Conservation (phyloP, 2,113 vertebrate species). For the Plectropomus leopardus region DNA sequence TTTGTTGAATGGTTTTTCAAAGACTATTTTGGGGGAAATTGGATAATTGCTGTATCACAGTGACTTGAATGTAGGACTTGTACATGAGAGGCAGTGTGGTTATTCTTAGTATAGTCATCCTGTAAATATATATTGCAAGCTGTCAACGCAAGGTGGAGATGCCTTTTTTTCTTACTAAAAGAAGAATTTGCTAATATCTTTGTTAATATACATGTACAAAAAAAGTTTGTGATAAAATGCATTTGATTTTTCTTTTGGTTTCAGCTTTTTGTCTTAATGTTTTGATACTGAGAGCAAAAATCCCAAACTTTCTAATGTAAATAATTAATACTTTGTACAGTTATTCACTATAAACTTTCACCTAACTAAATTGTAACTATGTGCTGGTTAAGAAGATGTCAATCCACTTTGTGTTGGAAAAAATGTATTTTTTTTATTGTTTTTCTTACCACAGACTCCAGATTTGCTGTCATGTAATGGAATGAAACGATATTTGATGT, state of each 20-base stretch:
- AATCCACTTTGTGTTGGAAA: neutral
- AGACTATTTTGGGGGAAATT: neutral
- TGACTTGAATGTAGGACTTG: neutral
- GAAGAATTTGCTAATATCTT: slow-evolving; percentile 26
- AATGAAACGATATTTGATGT: slow-evolving; percentile 31
- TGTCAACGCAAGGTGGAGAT: slow-evolving; percentile 44
- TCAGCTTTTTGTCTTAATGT: slow-evolving; percentile 8
- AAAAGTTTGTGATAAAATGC: slow-evolving; percentile 32
- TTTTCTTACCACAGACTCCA: slow-evolving; percentile 11
- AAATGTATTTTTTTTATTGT: slow-evolving; percentile 13
- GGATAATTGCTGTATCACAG: neutral
- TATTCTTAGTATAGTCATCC: neutral
- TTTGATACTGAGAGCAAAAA: slow-evolving; percentile 41
- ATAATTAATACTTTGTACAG: neutral
- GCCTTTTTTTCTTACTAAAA: slow-evolving; percentile 63
- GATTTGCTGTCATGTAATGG: slow-evolving; percentile 12
- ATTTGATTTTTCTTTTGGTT: slow-evolving; percentile 41
- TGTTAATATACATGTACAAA: slow-evolving; percentile 17
- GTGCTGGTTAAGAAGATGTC: neutral
- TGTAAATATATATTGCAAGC: slow-evolving; percentile 29
- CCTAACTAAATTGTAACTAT: neutral
- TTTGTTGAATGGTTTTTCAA: neutral
- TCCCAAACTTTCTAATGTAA: neutral
- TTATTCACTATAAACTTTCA: neutral
- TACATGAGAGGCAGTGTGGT: neutral